These are phyloP conservation scores for Mamestra configurata DNA, from an alignment of 1,140 invertebrate genomes.

Conservation along the genomic window DNA sequence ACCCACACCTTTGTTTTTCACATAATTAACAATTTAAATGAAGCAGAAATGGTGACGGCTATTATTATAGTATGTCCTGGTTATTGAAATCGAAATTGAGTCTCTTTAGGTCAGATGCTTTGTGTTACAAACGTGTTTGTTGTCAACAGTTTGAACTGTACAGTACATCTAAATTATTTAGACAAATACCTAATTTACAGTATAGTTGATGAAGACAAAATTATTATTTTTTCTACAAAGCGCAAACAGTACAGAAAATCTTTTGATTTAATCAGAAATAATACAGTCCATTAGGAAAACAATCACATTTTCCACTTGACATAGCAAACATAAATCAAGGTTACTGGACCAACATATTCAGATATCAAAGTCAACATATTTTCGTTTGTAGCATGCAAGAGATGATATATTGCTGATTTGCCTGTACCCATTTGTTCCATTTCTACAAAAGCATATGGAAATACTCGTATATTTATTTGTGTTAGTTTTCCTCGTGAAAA, in stretches of 20 bases:
- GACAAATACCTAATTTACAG: background rate
- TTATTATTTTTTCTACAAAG: too few relatives aligned
- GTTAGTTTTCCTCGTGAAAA: slow-evolving; percentile 27
- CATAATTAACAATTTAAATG: slow-evolving; percentile 49
- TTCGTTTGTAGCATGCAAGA: background rate
- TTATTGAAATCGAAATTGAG: slow-evolving; percentile 18
- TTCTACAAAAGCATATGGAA: background rate
- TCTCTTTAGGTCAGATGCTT: slow-evolving; percentile 15
- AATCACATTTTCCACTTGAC: background rate
- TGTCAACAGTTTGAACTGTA: background rate
- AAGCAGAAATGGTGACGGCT: background rate
- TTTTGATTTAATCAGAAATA: background rate
- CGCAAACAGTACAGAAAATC: too few relatives aligned
- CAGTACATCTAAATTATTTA: background rate
- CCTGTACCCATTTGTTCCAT: background rate
- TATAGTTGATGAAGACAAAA: too few relatives aligned
- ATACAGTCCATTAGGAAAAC: background rate
- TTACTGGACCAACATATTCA: slow-evolving; percentile 1
- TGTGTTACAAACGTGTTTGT: background rate
- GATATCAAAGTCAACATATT: background rate
- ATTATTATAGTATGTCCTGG: slow-evolving; percentile 15
- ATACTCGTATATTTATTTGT: slow-evolving; percentile 1
- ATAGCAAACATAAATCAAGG: background rate
- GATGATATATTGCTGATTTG: background rate
- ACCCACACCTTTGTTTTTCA: slow-evolving; percentile 70